A percentile compares a stretch with the other conserved stretches of the same genome.
These are phyloP conservation scores for Ataeniobius toweri DNA, from an alignment of 2,797 vertebrate species.

Conservation along the genomic window DNA sequence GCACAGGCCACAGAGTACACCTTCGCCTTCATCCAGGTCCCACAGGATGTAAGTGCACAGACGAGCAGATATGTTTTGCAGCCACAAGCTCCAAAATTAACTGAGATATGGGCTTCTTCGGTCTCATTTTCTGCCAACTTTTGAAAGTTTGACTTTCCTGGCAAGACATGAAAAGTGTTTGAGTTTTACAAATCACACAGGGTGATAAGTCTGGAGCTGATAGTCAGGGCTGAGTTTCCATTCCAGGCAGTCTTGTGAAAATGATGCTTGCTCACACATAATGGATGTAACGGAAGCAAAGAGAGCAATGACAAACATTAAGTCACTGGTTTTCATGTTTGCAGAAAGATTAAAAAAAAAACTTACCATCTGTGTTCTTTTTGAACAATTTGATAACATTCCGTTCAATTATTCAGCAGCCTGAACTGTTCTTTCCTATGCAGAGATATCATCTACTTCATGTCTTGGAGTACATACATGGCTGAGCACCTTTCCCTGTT, in stretches of 20 bases:
- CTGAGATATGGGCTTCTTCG: conserved; percentile 33
- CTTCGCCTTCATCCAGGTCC: conserved; percentile 94
- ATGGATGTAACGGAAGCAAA: conserved; percentile 38
- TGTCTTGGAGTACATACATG: neutral
- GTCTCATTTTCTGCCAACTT: conserved; percentile 51
- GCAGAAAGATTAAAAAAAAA: neutral
- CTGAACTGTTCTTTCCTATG: neutral
- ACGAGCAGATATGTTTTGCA: conserved; percentile 32
- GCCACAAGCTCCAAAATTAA: conserved; percentile 43
- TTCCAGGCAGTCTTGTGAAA: conserved; percentile 43
- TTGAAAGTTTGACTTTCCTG: conserved; percentile 53
- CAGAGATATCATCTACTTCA: conserved; percentile 14
- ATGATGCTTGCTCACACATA: conserved; percentile 45
- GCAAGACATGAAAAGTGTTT: conserved; percentile 43
- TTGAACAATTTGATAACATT: conserved; percentile 1
- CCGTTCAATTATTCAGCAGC: conserved; percentile 13
- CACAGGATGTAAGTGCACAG: conserved; percentile 89
- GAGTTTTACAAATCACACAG: conserved; percentile 44
- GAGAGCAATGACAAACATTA: conserved; percentile 30
- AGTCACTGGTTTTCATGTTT: conserved; percentile 33
- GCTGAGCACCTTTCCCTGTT: neutral
- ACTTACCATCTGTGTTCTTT: conserved; percentile 4
- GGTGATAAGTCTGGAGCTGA: conserved; percentile 49
- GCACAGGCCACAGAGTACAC: conserved; percentile 92
- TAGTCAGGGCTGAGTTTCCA: conserved; percentile 46